Base-by-base conservation (phyloP, 2,888 invertebrate species). In the Tetragnatha montana region DNA sequence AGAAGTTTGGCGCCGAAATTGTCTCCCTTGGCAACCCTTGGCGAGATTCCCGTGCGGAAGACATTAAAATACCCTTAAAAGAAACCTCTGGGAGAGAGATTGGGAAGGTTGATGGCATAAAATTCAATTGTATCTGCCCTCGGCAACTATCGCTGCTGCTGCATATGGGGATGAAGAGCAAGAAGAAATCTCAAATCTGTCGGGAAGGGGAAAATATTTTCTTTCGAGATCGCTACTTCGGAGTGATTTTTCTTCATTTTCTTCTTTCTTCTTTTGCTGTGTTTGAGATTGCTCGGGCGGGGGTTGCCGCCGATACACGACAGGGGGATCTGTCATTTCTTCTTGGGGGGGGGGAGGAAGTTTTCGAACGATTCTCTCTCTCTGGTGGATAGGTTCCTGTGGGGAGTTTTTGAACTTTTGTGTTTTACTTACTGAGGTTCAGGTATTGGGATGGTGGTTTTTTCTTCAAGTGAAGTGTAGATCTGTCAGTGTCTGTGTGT, bases 1-100 rank as follows among this genome's bases (percentile, higher is more conserved):
- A n/a, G 35, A 35, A 35, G 51, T 12, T 80, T 80, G 80, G 69
- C 80, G 80, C 0, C 17, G n/a, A 17, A 69, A 2, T 80, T 69
- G n/a, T 0, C 22, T 8, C n/a, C 17, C 17, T 60, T 17, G 21
- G 70, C 71, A 81, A 81, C 70, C 81, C 73, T 81, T 17, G 17
- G 12, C 81, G 6, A 81, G 81, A 81, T 81, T 73, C 73, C n/a
- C n/a, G n/a, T n/a, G 73, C 81, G 21, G 51, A 73, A 73, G 51
- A 73, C 35, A 81, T 81, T 81, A 81, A 81, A 51, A 81, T 73
- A 50, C 70, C 49, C 71, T 81, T 73, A 21, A 71, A 74, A 73
- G 21, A 81, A 79, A n/a, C 68, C 21, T 35, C 14, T 1, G 19
- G 50, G 35, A 60, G 69, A 81, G 35, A 50, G 19, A 17, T 21